Percentiles rank a stretch among this genome's conserved stretches.
phyloP scores from a whole-genome alignment of 2,113 vertebrate genomes.

The Aspiorhynchus laticeps region DNA sequence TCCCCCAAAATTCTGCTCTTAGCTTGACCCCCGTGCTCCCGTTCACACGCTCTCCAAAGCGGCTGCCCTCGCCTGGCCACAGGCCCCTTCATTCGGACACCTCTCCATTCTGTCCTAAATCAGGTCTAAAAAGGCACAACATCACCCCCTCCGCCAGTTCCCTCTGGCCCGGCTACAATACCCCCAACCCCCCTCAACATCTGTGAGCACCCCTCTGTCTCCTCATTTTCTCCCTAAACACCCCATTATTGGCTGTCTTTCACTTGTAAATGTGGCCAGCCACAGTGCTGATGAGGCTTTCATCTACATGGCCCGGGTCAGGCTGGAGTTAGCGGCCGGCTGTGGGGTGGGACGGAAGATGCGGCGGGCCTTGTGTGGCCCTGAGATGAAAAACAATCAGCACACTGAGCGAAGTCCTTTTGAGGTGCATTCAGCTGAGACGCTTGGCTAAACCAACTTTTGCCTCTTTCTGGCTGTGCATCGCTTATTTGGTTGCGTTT shows the following conservation, averaged over 20 bases:
- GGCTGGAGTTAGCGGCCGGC: conserved; percentile 62
- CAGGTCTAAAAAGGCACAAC: conserved; percentile 65
- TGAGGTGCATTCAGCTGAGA: conserved; percentile 76
- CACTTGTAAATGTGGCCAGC: conserved; percentile 88
- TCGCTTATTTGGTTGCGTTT: neutral
- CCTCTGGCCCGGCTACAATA: conserved; percentile 69
- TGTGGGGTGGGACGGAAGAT: conserved; percentile 41
- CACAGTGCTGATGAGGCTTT: conserved; percentile 80
- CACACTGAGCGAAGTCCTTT: conserved; percentile 78
- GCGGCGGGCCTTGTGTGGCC: conserved; percentile 62
- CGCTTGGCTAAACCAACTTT: conserved; percentile 62
- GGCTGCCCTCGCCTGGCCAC: conserved; percentile 80
- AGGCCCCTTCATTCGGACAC: conserved; percentile 82
- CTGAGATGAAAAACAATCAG: conserved; percentile 68
- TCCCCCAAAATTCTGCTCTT: conserved; percentile 46
- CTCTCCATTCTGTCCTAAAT: conserved; percentile 81
- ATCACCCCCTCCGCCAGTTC: conserved; percentile 53
- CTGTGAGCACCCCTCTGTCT: conserved; percentile 95
- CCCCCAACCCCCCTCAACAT: conserved; percentile 85
- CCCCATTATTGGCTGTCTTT: conserved; percentile 92
- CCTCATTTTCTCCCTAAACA: conserved; percentile 94
- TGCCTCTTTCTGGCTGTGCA: conserved; percentile 62
- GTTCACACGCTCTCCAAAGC: conserved; percentile 87
- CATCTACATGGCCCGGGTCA: conserved; percentile 73
- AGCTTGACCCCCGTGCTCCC: conserved; percentile 70